Evolutionary conservation across 2,888 invertebrate species (phyloP).

Genomic region (Hylaea fasciaria): DNA sequence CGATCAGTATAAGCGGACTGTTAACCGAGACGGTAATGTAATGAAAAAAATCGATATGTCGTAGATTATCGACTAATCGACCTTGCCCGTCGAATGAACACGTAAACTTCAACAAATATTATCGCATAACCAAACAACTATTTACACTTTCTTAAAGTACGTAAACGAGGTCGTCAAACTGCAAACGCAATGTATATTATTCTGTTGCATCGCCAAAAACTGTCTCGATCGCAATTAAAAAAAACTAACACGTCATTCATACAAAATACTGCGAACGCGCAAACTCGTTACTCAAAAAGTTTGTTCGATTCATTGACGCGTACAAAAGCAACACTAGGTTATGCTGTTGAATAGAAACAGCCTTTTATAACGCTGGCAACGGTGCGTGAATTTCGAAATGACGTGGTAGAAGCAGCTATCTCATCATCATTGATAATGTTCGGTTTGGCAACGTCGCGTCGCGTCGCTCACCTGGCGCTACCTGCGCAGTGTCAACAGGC

Average conservation of each 20-base stretch:
- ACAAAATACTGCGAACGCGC: slow-evolving; percentile 35
- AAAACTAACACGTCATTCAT: slow-evolving; percentile 42
- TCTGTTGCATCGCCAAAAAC: slow-evolving; percentile 39
- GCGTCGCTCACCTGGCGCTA: slow-evolving; percentile 81
- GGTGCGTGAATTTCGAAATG: slow-evolving; percentile 69
- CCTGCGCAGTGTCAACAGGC: slow-evolving; percentile 83
- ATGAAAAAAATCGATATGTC: no score
- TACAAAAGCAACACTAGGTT: slow-evolving; percentile 44
- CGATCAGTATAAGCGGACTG: no score
- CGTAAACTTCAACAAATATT: slow-evolving; percentile 33
- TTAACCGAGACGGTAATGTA: no score
- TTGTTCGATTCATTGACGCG: slow-evolving; percentile 56
- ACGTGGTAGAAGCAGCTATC: slow-evolving; percentile 71
- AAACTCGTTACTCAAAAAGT: slow-evolving; percentile 49
- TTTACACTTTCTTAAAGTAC: slow-evolving; percentile 57
- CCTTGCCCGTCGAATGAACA: slow-evolving; percentile 37
- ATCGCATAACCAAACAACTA: slow-evolving; percentile 49
- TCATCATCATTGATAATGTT: slow-evolving; percentile 82
- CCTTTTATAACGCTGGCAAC: slow-evolving; percentile 64
- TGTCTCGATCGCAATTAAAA: slow-evolving; percentile 43
- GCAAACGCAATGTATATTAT: slow-evolving; percentile 56
- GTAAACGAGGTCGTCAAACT: slow-evolving; percentile 53
- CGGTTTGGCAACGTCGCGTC: slow-evolving; percentile 84
- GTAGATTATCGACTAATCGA: slow-evolving; percentile 33
- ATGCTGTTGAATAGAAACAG: slow-evolving; percentile 50